Conservation (phyloP, 2,113 vertebrate genomes). For the Callipepla californica region DNA sequence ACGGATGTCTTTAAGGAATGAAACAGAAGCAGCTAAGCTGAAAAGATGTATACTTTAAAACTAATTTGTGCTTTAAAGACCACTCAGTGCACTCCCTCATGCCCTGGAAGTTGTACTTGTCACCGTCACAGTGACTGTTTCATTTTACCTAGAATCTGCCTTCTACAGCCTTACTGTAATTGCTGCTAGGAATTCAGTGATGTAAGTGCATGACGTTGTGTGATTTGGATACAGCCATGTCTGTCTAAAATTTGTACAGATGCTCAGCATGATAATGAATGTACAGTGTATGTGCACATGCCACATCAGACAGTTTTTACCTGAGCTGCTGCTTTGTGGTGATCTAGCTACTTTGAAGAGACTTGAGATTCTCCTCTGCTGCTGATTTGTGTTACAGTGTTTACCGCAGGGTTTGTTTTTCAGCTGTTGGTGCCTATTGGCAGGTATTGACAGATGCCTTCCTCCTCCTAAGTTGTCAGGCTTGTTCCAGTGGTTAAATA, state of each 20-base stretch:
- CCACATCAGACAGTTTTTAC: not conserved
- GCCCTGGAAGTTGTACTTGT: not conserved
- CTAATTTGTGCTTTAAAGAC: not conserved
- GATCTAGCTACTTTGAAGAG: accelerated
- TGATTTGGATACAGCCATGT: not conserved
- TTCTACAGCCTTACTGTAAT: not conserved
- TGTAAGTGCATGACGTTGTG: not conserved
- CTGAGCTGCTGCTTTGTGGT: accelerated
- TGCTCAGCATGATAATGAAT: not conserved
- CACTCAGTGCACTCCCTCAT: not conserved
- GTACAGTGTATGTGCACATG: not conserved
- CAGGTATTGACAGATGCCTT: not conserved
- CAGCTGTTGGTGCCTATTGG: not conserved
- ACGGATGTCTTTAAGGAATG: not conserved
- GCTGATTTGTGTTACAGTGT: not conserved
- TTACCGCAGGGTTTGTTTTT: conserved; percentile 1
- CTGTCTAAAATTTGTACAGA: not conserved
- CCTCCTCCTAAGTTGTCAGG: not conserved
- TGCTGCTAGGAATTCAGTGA: not conserved
- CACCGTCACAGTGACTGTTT: not conserved
- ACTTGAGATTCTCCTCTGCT: not conserved
- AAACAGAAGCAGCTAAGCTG: not conserved
- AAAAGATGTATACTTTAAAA: not conserved
- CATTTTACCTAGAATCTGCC: not conserved
- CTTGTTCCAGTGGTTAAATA: not conserved